Evolutionary conservation across 2,113 vertebrate species (phyloP), one percentile per base, ranked within the genome.

Genomic region (Galeopterus variegatus): DNA sequence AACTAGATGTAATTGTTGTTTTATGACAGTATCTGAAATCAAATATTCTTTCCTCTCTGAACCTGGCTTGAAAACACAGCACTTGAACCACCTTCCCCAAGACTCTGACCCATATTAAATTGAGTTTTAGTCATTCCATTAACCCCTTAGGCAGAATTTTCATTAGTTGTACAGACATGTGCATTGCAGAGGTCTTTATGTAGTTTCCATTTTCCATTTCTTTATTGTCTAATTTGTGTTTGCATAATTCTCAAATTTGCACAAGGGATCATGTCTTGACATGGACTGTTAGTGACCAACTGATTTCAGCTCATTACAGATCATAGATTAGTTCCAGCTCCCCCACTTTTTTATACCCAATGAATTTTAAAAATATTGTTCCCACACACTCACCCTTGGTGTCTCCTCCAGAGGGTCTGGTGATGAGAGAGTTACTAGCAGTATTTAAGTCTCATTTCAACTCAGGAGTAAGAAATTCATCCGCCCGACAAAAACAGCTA

Each of bases 381-480:
- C 58, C 60, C 58, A 54, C 36, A 88, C 36, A 97, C 98, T 97
- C 84, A 97, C 95, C 95, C 85, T 79, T 88, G 72, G 31, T 75
- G 95, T 88, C 88, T 97, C 76, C 73, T 98, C 92, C 85, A 79
- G 84, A 52, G 81, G 36, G 1, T 93, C 82, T 97, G 88, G 56
- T 0, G 41, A 85, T 60, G 62, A 93, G 9, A 96, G 70, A 72
- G n/a, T 81, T 93, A 90, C 56, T 81, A 50, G 80, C 23, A 88
- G 60, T 90, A 95, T 62, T 93, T 92, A 94, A 77, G 72, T 67
- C 81, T 96, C 90, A 95, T 94, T 93, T 93, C 67, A 69, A 60
- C 19, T 73, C 67, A n/a, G 79, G 67, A 96, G 81, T 56, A 76
- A 96, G 65, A 95, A 92, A 93, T 1, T 81, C 76, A 95, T 75